Evolutionary conservation across 2,888 invertebrate genomes (phyloP).

Genomic region (Enchytraeus crypticus): DNA sequence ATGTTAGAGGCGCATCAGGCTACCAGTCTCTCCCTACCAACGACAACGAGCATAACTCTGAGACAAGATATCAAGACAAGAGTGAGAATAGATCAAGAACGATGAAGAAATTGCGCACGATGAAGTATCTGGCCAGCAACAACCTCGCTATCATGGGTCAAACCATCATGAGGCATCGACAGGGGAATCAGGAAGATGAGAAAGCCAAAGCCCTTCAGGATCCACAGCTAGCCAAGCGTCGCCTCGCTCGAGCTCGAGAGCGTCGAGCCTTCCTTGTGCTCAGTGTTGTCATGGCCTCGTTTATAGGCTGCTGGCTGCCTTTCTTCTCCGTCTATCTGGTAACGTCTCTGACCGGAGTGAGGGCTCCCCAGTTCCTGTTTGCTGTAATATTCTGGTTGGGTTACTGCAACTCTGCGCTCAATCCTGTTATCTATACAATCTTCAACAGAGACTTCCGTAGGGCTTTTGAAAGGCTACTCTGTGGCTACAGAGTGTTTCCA

Average conservation of each 20-base stretch:
- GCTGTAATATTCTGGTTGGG: slow-evolving; percentile 80
- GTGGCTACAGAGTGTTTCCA: not conserved
- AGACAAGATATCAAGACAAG: too few species aligned
- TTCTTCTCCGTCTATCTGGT: slow-evolving; percentile 66
- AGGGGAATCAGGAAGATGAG: not conserved
- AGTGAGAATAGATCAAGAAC: not conserved
- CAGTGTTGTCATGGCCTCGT: slow-evolving; percentile 95
- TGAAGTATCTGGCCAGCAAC: not conserved
- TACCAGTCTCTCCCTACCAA: too few species aligned
- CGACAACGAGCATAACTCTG: too few species aligned
- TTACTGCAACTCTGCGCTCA: slow-evolving; percentile 57
- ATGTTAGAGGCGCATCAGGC: too few species aligned
- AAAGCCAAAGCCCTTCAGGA: slow-evolving; percentile 56
- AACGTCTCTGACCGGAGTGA: slow-evolving; percentile 51
- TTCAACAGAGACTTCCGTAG: slow-evolving; percentile 85
- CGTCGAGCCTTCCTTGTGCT: slow-evolving; percentile 90
- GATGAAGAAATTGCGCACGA: not conserved
- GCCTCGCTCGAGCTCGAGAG: slow-evolving; percentile 88
- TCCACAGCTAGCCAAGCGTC: slow-evolving; percentile 74
- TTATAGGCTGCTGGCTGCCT: slow-evolving; percentile 95
- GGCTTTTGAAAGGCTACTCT: slow-evolving; percentile 56
- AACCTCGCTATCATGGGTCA: slow-evolving; percentile 1
- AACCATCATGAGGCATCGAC: not conserved
- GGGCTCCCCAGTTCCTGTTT: slow-evolving; percentile 62
- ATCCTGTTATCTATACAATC: slow-evolving; percentile 87